phyloP scores from a whole-genome alignment of 2,888 invertebrate species.

The Chironomus riparius region DNA sequence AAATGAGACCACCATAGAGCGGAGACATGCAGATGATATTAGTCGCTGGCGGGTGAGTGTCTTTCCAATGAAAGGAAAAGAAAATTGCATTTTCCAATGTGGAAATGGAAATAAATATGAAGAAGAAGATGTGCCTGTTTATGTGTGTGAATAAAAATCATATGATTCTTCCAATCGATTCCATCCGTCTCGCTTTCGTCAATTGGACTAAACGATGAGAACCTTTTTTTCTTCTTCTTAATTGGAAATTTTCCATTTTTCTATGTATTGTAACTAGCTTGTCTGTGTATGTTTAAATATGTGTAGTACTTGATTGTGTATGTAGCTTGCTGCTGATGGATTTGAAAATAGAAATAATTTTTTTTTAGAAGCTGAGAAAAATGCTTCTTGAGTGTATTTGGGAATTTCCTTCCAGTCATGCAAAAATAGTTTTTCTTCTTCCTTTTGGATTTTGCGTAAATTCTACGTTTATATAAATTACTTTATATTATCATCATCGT shows the following conservation, averaged over 20 bases:
- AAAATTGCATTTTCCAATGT: not conserved
- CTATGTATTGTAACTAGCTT: not conserved
- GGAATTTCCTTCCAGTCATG: not conserved
- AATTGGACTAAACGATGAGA: slow-evolving; percentile 4
- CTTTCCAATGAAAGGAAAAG: not conserved
- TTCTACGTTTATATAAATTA: not conserved
- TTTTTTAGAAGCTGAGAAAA: not conserved
- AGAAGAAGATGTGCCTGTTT: not conserved
- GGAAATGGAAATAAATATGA: too few relatives aligned
- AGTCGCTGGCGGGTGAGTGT: slow-evolving; percentile 43
- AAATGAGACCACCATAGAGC: slow-evolving; percentile 30
- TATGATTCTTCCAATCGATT: slow-evolving; percentile 19
- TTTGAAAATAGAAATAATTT: not conserved
- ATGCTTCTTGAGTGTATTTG: not conserved
- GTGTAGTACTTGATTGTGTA: not conserved
- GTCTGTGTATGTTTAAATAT: not conserved
- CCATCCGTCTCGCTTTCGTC: slow-evolving; percentile 1
- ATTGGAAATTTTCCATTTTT: not conserved
- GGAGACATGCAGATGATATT: slow-evolving; percentile 43
- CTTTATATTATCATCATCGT: not conserved
- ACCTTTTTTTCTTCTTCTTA: not conserved
- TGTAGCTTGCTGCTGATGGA: not conserved
- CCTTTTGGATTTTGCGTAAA: slow-evolving; percentile 20
- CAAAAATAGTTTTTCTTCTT: not conserved
- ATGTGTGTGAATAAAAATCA: not conserved